These are phyloP conservation scores for Leptestheria dahalacensis DNA, from an alignment of 1,140 invertebrate genomes.

Conservation along the genomic window DNA sequence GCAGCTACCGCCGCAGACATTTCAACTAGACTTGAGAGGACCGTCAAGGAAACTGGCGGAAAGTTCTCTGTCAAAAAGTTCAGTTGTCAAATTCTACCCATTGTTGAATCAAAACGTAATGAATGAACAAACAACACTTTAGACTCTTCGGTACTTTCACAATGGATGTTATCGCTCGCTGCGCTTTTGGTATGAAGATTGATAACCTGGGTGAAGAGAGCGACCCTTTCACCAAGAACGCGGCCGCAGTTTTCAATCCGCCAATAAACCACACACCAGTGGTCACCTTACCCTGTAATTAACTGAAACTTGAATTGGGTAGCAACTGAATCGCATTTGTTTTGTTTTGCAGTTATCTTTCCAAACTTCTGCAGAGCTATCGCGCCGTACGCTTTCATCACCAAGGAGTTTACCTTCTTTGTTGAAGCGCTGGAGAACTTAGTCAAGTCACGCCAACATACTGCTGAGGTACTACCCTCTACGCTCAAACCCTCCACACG, in stretches of 20 bases:
- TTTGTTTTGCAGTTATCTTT: slow-evolving; percentile 7
- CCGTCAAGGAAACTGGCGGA: background rate
- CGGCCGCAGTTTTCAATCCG: slow-evolving; percentile 20
- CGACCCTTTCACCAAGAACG: slow-evolving; percentile 25
- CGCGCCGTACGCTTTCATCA: background rate
- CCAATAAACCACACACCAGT: slow-evolving; percentile 3
- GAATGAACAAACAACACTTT: background rate
- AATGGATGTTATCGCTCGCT: slow-evolving; percentile 29
- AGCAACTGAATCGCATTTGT: background rate
- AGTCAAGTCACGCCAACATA: background rate
- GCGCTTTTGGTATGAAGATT: slow-evolving; percentile 28
- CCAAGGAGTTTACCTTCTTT: slow-evolving; percentile 5
- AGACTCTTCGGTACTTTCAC: slow-evolving; percentile 23
- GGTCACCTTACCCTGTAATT: background rate
- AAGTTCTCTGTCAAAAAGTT: slow-evolving; percentile 13
- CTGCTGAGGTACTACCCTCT: background rate
- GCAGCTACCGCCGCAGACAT: background rate
- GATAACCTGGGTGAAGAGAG: slow-evolving; percentile 27
- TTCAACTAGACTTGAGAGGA: background rate
- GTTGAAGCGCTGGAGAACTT: background rate
- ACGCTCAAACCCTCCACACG: background rate
- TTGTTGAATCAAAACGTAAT: background rate
- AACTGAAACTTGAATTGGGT: too few species aligned
- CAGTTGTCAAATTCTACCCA: background rate
- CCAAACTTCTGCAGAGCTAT: background rate